These are phyloP conservation scores for Uloborus diversus DNA, from an alignment of 1,140 invertebrate genomes.

Conservation along the genomic window DNA sequence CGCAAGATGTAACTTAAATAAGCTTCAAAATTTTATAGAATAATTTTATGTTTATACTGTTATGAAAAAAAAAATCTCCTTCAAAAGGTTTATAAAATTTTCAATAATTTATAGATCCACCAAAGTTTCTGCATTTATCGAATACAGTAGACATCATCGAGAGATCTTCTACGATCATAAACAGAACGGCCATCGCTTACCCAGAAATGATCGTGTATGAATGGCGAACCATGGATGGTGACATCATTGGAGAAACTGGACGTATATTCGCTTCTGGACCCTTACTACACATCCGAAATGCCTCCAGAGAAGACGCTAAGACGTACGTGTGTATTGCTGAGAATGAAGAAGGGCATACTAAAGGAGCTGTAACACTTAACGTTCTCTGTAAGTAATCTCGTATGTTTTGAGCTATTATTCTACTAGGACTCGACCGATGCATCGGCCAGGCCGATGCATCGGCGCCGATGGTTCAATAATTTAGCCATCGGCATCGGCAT, in stretches of 20 bases:
- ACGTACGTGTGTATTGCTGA: slow-evolving; percentile 86
- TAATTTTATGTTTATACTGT: too few species aligned
- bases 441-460: too few species aligned
- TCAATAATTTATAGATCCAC: slow-evolving; percentile 67
- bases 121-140: slow-evolving; percentile 64
- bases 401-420: too few species aligned
- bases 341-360: slow-evolving; percentile 85
- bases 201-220: slow-evolving; percentile 81
- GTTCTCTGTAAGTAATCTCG: slow-evolving; percentile 92
- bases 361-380: slow-evolving; percentile 81
- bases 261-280: slow-evolving; percentile 79
- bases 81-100: too few species aligned
- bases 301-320: slow-evolving; percentile 83
- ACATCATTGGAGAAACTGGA: too few species aligned
- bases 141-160: slow-evolving; percentile 75
- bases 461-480: too few species aligned
- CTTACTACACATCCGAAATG: slow-evolving; percentile 81
- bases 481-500: too few species aligned
- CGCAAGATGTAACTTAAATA: too few species aligned
- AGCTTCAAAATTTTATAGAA: too few species aligned
- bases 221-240: slow-evolving; percentile 70
- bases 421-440: too few species aligned
- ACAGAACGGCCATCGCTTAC: slow-evolving; percentile 84
- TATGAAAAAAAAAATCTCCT: too few species aligned
- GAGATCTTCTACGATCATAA: slow-evolving; percentile 81